These are phyloP conservation scores for Diorhabda carinulata DNA, from an alignment of 1,140 invertebrate species.

Conservation along the genomic window DNA sequence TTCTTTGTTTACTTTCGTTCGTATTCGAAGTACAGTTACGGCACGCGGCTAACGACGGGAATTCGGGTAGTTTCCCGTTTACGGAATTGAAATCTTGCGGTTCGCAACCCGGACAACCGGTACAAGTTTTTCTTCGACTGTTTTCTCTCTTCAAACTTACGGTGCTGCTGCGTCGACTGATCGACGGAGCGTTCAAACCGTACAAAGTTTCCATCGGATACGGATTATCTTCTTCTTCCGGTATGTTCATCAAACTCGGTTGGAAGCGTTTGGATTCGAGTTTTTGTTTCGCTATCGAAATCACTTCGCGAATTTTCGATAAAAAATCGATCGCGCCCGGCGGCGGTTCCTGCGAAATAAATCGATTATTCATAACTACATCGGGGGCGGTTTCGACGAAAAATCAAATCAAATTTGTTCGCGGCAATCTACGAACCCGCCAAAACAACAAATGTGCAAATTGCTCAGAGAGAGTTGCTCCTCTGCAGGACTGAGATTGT, in stretches of 20 bases:
- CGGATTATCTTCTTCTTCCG: constrained; percentile 64
- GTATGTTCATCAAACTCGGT: constrained; percentile 73
- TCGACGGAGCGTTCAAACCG: constrained; percentile 38
- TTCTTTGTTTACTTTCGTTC: constrained; percentile 64
- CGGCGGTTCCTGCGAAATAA: constrained; percentile 65
- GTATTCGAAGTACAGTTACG: constrained; percentile 50
- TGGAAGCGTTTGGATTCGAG: constrained; percentile 76
- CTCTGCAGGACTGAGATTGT: too few relatives aligned
- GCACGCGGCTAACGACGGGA: constrained; percentile 50
- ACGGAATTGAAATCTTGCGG: constrained; percentile 46
- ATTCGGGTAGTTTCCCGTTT: constrained; percentile 45
- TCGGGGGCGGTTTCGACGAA: too few relatives aligned
- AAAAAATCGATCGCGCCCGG: constrained; percentile 82
- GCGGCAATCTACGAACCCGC: too few relatives aligned
- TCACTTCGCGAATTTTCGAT: constrained; percentile 81
- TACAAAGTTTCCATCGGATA: constrained; percentile 49
- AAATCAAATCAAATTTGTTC: too few relatives aligned
- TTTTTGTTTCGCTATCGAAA: constrained; percentile 80
- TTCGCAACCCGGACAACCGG: constrained; percentile 64
- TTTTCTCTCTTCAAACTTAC: constrained; percentile 58
- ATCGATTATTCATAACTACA: neutral
- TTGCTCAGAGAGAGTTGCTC: too few relatives aligned
- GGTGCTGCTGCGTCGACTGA: constrained; percentile 54
- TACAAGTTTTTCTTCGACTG: constrained; percentile 54
- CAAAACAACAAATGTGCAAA: too few relatives aligned